These are phyloP conservation scores for Cosmorhoe ocellata DNA, from an alignment of 2,888 invertebrate genomes.

Conservation along the genomic window DNA sequence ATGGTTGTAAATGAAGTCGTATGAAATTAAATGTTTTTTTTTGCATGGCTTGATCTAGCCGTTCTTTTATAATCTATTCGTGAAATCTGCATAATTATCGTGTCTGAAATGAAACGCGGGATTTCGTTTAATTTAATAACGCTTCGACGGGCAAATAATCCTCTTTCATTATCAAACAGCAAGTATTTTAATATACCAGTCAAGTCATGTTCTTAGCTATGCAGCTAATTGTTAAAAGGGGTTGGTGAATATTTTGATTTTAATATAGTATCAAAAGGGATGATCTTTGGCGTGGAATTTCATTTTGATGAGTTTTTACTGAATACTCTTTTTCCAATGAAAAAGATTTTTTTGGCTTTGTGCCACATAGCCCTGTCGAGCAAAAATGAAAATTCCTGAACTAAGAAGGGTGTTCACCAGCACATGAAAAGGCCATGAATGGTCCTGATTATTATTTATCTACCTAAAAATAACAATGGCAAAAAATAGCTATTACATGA, in stretches of 20 bases:
- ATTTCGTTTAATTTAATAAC: constrained; percentile 26
- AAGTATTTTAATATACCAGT: constrained; percentile 24
- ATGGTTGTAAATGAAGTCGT: no score
- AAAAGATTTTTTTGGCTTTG: not conserved
- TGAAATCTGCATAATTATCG: constrained; percentile 21
- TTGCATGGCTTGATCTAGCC: not conserved
- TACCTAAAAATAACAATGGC: no score
- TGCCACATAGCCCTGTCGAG: not conserved
- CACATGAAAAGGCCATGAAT: no score
- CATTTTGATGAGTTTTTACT: constrained; percentile 4
- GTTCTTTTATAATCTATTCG: not conserved
- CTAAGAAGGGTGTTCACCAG: no score
- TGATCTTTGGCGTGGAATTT: constrained; percentile 9
- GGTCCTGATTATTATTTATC: no score
- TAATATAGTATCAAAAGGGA: constrained; percentile 5
- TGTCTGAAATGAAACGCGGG: constrained; percentile 18
- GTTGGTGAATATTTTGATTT: constrained; percentile 12
- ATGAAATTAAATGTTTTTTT: no score
- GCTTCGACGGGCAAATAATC: constrained; percentile 19
- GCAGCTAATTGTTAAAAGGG: constrained; percentile 15
- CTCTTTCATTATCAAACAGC: constrained; percentile 19
- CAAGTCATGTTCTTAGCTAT: constrained; percentile 15
- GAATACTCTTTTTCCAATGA: not conserved
- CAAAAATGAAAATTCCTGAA: no score
- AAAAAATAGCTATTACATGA: no score